Percentiles rank a stretch among this genome's conserved stretches.
Evolutionary conservation across 2,888 invertebrate genomes (phyloP).

Genomic region (Limnephilus lunatus): DNA sequence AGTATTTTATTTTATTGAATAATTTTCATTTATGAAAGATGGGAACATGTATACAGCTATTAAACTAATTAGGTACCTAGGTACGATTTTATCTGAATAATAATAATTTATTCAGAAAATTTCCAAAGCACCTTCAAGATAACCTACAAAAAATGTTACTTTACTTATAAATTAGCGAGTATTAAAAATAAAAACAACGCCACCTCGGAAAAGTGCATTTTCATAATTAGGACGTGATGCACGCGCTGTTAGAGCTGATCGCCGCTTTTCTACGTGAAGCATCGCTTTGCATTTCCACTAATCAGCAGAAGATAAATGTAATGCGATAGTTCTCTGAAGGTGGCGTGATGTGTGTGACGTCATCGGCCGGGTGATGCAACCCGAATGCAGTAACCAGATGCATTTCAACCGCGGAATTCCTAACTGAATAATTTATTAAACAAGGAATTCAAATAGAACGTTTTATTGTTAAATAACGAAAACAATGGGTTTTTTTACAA

Average conservation of each 20-base stretch:
- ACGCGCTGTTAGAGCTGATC: not conserved
- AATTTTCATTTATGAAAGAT: not conserved
- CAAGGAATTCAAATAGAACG: not conserved
- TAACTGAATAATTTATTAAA: not conserved
- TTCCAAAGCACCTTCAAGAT: not conserved
- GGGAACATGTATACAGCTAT: not conserved
- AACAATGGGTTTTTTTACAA: not conserved
- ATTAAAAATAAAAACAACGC: not conserved
- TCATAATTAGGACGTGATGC: not conserved
- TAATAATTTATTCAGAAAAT: not conserved
- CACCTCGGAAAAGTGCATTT: not conserved
- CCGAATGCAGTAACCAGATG: not conserved
- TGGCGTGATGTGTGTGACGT: conserved; percentile 23
- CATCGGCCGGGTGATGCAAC: conserved; percentile 25
- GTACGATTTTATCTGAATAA: not conserved
- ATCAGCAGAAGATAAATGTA: not conserved
- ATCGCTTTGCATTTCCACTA: not conserved
- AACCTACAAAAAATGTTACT: not conserved
- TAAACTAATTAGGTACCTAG: not conserved
- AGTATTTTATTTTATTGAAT: no score
- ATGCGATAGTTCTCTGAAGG: not conserved
- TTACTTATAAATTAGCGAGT: not conserved
- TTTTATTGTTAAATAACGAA: not conserved
- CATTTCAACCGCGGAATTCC: not conserved
- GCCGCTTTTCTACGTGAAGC: not conserved